Evolutionary conservation across 53 echinoderm and acorn worm genomes (phyloP).

Genomic region (Echinometra lucunter): DNA sequence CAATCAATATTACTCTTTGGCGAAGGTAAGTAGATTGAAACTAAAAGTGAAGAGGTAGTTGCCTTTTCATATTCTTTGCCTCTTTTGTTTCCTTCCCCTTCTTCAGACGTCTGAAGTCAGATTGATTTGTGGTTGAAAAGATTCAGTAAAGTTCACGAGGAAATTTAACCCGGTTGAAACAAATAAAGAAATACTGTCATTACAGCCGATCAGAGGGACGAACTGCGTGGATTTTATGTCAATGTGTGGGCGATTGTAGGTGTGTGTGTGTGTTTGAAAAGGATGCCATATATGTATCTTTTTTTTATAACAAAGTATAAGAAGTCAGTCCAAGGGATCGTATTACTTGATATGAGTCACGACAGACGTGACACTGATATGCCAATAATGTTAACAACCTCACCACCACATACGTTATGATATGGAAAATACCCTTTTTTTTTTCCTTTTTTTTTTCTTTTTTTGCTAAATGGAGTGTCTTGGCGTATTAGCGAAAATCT

Average conservation of each 20-base stretch:
- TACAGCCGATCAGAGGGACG: background rate
- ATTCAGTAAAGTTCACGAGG: background rate
- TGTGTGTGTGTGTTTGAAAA: background rate
- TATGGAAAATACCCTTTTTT: background rate
- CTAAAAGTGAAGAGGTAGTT: background rate
- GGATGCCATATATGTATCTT: background rate
- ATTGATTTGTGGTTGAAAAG: background rate
- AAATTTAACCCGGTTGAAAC: background rate
- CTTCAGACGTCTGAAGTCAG: background rate
- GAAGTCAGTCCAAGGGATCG: background rate
- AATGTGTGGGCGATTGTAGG: background rate
- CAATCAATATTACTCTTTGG: background rate
- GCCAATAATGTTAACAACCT: background rate
- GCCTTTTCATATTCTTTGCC: background rate
- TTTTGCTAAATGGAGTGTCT: background rate
- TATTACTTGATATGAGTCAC: background rate
- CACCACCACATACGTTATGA: background rate
- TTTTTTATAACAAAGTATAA: background rate
- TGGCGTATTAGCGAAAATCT: background rate
- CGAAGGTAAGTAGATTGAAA: background rate
- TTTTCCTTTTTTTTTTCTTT: background rate
- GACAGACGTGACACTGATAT: background rate
- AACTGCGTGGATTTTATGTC: background rate
- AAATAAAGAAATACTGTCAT: background rate
- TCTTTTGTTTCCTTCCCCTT: background rate